Conservation (phyloP, 2,797 vertebrate species). For the Cygnus olor region DNA sequence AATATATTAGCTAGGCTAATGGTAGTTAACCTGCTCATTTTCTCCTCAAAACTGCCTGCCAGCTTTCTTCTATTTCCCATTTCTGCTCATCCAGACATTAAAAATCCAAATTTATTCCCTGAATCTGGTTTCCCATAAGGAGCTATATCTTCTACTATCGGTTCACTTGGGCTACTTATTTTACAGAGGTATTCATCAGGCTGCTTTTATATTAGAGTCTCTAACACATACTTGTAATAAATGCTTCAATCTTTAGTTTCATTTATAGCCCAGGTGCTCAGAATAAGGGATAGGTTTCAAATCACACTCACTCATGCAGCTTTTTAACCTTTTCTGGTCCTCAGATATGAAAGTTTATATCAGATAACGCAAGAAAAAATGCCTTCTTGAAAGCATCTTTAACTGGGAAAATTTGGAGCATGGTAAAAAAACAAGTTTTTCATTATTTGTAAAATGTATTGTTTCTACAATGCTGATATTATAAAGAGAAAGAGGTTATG, state of each 20-base stretch:
- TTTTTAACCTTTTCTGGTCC: not conserved
- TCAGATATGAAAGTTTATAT: not conserved
- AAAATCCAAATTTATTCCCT: not conserved
- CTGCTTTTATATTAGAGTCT: not conserved
- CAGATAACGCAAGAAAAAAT: not conserved
- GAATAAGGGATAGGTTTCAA: not conserved
- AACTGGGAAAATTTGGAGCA: not conserved
- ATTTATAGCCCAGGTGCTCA: not conserved
- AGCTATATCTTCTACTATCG: not conserved
- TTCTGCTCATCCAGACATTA: not conserved
- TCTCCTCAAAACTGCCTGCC: not conserved
- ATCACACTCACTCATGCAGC: not conserved
- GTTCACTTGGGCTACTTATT: not conserved
- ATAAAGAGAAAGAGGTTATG: not conserved
- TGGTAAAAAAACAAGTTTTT: not conserved
- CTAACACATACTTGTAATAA: not conserved
- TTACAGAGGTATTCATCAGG: not conserved
- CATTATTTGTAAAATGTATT: not conserved
- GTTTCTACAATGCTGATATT: not conserved
- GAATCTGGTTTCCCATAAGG: not conserved
- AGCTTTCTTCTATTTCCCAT: not conserved
- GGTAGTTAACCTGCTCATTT: not conserved
- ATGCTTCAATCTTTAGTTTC: constrained; percentile 14
- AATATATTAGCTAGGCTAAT: not conserved
- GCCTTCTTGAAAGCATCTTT: not conserved